Evolutionary conservation across 92 coral and sea anemone species (phyloP).

Genomic region (Phenganax subtilis): DNA sequence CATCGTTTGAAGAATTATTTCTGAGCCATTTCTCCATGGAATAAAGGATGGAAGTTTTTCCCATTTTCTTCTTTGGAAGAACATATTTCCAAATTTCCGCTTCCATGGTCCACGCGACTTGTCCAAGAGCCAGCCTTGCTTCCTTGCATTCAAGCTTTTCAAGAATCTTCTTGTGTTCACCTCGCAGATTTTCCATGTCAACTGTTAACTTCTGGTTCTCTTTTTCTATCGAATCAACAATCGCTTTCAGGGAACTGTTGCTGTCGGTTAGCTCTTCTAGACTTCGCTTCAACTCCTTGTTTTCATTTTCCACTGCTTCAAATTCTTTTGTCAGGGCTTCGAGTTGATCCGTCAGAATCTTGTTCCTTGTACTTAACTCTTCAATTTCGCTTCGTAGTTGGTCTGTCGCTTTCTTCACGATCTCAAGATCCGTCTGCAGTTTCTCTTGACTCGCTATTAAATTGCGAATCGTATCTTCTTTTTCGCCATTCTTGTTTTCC

Average conservation of each 20-base stretch:
- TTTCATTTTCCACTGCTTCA: conserved; percentile 24
- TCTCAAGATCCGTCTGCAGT: conserved; percentile 26
- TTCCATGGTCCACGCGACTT: conserved; percentile 25
- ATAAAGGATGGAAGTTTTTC: conserved; percentile 8
- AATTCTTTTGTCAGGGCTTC: conserved; percentile 62
- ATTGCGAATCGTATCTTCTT: conserved; percentile 21
- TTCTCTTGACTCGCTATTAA: conserved; percentile 7
- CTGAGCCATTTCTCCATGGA: conserved; percentile 25
- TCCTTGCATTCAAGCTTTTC: conserved; percentile 26
- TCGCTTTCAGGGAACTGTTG: conserved; percentile 3
- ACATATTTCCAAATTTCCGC: conserved; percentile 25
- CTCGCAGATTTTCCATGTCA: conserved; percentile 18
- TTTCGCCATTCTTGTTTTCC: background rate
- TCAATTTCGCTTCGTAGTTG: conserved; percentile 39
- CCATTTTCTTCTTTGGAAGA: conserved; percentile 19
- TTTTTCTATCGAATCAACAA: conserved; percentile 3
- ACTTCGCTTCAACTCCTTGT: conserved; percentile 24
- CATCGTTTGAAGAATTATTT: conserved; percentile 6
- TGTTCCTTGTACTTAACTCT: conserved; percentile 55
- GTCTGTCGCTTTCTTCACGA: conserved; percentile 27
- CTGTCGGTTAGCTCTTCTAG: conserved; percentile 14
- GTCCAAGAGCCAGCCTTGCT: conserved; percentile 25
- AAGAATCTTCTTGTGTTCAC: background rate
- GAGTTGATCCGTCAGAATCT: conserved; percentile 58
- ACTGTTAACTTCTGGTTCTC: conserved; percentile 10